A percentile compares a stretch with the other conserved stretches of the same genome.
Conservation (phyloP, 2,888 invertebrate species). For the Slavum lentiscoides region DNA sequence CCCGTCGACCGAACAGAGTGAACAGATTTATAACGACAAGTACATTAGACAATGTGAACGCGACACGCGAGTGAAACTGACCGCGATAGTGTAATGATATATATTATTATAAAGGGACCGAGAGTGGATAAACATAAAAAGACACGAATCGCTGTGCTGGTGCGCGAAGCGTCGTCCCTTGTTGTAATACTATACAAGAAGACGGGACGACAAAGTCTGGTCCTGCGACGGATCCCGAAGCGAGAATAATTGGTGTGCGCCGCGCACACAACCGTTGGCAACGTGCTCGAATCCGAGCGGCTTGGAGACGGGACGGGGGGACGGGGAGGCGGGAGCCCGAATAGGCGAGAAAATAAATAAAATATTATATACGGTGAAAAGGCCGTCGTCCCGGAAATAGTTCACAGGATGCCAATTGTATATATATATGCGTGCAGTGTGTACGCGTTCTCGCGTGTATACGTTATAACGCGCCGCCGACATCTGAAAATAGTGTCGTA, state of each 20-base stretch:
- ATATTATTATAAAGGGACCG: too few relatives aligned
- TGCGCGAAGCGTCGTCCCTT: too few relatives aligned
- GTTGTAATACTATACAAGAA: background rate
- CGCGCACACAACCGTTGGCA: conserved; percentile 8
- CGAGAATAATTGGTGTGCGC: background rate
- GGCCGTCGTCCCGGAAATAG: conserved; percentile 44
- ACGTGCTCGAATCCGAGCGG: background rate
- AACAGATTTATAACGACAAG: too few relatives aligned
- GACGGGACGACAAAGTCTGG: too few relatives aligned
- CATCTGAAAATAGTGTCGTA: conserved; percentile 53
- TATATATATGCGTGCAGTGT: background rate
- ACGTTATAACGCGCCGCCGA: conserved; percentile 30
- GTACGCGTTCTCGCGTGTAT: conserved; percentile 5
- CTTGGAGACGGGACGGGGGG: background rate
- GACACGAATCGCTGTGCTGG: too few relatives aligned
- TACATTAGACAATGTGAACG: too few relatives aligned
- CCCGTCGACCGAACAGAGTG: too few relatives aligned
- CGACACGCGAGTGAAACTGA: too few relatives aligned
- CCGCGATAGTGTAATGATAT: too few relatives aligned
- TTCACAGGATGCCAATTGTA: conserved; percentile 48
- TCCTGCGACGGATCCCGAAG: background rate
- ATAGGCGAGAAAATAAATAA: conserved; percentile 46
- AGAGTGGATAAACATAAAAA: too few relatives aligned
- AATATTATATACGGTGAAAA: conserved; percentile 41
- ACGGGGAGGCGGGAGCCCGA: background rate